Evolutionary conservation across 1,140 invertebrate genomes (phyloP).

Genomic region (Neuroterus valhalla): DNA sequence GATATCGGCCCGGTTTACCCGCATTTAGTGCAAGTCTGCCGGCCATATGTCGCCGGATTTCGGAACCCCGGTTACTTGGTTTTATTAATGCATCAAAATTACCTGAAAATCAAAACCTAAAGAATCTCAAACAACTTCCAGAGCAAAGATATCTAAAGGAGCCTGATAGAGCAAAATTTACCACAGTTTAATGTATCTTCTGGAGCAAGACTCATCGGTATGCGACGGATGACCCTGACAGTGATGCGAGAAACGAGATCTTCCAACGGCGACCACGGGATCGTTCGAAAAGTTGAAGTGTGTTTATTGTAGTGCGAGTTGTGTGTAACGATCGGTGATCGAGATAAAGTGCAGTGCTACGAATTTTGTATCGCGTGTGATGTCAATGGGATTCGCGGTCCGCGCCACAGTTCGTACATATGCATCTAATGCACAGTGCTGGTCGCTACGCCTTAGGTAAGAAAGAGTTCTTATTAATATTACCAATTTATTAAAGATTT

Average conservation of each 20-base stretch:
- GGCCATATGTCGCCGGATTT: too few species aligned
- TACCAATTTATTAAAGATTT: conserved; percentile 21
- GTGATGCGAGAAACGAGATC: not conserved
- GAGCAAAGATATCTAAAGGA: too few species aligned
- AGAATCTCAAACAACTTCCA: too few species aligned
- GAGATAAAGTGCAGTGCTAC: conserved; percentile 48
- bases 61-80: too few species aligned
- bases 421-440: conserved; percentile 62
- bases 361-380: conserved; percentile 52
- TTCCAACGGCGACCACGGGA: not conserved
- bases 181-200: not conserved
- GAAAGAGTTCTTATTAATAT: conserved; percentile 21
- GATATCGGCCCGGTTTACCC: too few species aligned
- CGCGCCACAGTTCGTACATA: conserved; percentile 57
- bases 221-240: not conserved
- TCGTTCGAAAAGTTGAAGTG: conserved; percentile 2
- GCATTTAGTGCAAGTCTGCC: too few species aligned
- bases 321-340: conserved; percentile 4
- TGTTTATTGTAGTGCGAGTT: not conserved
- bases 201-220: not conserved
- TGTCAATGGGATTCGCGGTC: conserved; percentile 62
- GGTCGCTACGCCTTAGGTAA: conserved; percentile 60
- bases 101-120: too few species aligned
- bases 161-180: too few species aligned
- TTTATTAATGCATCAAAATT: too few species aligned